A percentile compares a stretch with the other conserved stretches of the same genome.
Evolutionary conservation across 2,113 vertebrate genomes (phyloP).

Genomic region (Nycticebus coucang): DNA sequence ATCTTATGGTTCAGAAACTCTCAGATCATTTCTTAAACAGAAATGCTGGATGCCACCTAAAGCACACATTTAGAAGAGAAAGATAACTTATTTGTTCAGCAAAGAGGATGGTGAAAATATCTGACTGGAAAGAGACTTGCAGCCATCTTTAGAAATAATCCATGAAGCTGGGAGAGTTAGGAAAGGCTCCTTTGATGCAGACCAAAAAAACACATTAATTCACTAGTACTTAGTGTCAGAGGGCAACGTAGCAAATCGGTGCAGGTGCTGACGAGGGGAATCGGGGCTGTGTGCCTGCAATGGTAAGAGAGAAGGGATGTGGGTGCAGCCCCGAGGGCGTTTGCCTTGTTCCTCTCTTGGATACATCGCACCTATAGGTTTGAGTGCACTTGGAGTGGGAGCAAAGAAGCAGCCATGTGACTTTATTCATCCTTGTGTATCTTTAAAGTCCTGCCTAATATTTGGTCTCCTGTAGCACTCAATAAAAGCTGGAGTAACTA

Average conservation of each 20-base stretch:
- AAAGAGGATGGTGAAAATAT: background rate
- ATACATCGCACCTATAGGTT: background rate
- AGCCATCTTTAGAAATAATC: conserved; percentile 7
- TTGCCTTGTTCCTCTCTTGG: background rate
- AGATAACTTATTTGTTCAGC: background rate
- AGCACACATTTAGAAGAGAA: background rate
- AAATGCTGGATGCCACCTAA: background rate
- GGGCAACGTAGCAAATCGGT: background rate
- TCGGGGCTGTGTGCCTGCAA: background rate
- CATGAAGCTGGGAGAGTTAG: background rate
- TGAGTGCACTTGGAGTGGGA: background rate
- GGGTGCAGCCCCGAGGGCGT: background rate
- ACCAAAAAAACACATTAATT: background rate
- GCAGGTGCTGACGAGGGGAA: background rate
- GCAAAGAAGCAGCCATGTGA: background rate
- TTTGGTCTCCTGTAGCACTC: background rate
- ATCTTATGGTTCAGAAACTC: background rate
- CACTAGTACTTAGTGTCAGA: background rate
- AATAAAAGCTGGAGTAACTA: background rate
- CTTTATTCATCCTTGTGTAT: background rate
- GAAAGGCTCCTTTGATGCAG: background rate
- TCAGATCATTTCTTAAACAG: background rate
- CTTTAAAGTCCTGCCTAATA: background rate
- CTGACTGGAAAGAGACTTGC: background rate
- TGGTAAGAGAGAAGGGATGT: background rate